Evolutionary conservation across 2,888 invertebrate species (phyloP).

Genomic region (Ochropleura leucogaster): DNA sequence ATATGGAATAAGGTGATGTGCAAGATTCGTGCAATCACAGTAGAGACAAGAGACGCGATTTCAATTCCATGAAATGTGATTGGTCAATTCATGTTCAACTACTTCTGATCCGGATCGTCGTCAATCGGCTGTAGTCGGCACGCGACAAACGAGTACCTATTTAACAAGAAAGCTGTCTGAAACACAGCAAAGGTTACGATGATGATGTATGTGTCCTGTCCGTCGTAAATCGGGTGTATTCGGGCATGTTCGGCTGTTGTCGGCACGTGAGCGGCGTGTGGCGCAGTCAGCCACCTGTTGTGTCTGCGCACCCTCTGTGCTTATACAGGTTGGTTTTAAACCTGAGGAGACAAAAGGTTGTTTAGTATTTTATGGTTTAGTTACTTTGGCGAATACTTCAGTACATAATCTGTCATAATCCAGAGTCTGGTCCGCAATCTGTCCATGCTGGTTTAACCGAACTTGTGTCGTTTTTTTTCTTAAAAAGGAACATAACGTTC

Average conservation of each 20-base stretch:
- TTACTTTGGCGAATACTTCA: not conserved
- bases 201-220: slow-evolving; percentile 37
- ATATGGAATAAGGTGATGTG: not conserved
- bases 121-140: slow-evolving; percentile 52
- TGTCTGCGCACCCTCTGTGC: slow-evolving; percentile 67
- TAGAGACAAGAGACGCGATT: not conserved
- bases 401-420: not conserved
- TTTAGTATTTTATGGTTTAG: not conserved
- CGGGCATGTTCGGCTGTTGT: slow-evolving; percentile 47
- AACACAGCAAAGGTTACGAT: slow-evolving; percentile 41
- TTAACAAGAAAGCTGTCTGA: not conserved
- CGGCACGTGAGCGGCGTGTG: slow-evolving; percentile 71
- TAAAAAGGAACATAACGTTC: too few relatives aligned
- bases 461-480: not conserved
- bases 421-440: not conserved
- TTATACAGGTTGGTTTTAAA: slow-evolving; percentile 69
- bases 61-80: not conserved
- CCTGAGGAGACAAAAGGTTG: not conserved
- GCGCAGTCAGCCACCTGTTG: slow-evolving; percentile 76
- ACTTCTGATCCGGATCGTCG: not conserved
- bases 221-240: slow-evolving; percentile 46
- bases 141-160: slow-evolving; percentile 48
- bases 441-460: not conserved
- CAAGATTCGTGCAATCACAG: not conserved
- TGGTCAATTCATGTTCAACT: not conserved